Base-by-base conservation (phyloP, 2,888 invertebrate species). In the Stenotaenia linearis region DNA sequence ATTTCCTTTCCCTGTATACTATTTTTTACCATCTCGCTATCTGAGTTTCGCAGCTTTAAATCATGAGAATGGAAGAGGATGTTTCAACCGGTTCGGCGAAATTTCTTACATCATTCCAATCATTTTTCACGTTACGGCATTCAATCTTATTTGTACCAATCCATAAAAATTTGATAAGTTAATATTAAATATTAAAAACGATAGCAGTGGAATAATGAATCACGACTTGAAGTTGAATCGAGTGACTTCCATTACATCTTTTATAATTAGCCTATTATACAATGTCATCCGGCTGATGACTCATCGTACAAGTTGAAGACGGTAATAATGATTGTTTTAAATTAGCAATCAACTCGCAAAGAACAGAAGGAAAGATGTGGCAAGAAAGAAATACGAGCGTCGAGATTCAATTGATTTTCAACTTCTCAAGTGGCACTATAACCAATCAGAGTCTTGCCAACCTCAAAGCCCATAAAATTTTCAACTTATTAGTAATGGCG, bases 241-340 rank as follows among this genome's bases (percentile, higher is more conserved):
- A 25, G 25, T 28, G 69, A 69, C 69, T n/a, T 69, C 25, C 50
- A 18, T 50, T 50, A 50, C 50, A 50, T 50, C 50, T 50, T 50
- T 18, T 50, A 50, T 50, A 69, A 69, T 69, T 69, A 69, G 69
- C 28, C 69, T 69, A 69, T 69, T 69, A 69, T 69, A 69, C 69
- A 69, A 69, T 69, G 69, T 69, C 69, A 69, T 69, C 28, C 25
- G 10, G 25, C 25, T 69, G 69, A 69, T 69, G 69, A 69, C 69
- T 69, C 69, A 69, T 69, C 69, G 25, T 28, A 69, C 69, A 69
- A 69, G 69, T 69, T 69, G 25, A 69, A 69, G 69, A 69, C 69
- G 69, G 28, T 69, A 69, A 69, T 69, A 69, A 69, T 69, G 69
- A 69, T 69, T 69, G 69, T 28, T 69, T 69, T 69, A 69, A 69